Base-by-base conservation (phyloP, 2,888 invertebrate genomes). In the Acanthosepion esculentum region DNA sequence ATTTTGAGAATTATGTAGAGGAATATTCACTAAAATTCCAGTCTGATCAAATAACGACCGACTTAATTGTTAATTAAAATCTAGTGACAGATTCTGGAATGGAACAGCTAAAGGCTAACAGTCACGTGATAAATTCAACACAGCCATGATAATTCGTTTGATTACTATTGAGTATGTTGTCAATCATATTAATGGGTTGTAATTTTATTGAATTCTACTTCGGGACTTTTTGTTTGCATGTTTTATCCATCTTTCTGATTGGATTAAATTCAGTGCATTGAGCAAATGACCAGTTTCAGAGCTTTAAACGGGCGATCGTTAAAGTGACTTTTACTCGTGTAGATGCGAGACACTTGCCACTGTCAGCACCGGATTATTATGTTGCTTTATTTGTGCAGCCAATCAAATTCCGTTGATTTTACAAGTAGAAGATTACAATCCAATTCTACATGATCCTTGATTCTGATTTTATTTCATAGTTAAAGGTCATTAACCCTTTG, bases 131-230 rank as follows among this genome's bases (percentile, higher is more conserved):
- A 78, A 33, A n/a, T 78, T 78, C 12, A 78, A 12, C n/a, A 33
- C 23, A n/a, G 78, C 78, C 78, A 78, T 78, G n/a, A 33, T 78
- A 33, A 15, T 78, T 78, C n/a, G 78, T 78, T 78, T 78, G 78
- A 78, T 78, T 78, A 78, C 78, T 33, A 78, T 78, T 78, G 78
- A 78, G 78, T 78, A 33, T 78, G 78, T 78, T 78, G 78, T 78
- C 78, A 78, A 78, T 78, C n/a, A 78, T 78, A n/a, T 78, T 78
- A 78, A 78, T 78, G 78, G 78, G n/a, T n/a, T n/a, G 78, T 78
- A 78, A 78, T 78, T 78, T 78, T 78, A 78, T 78, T 78, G 15
- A n/a, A 78, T 78, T 78, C n/a, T n/a, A 78, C 78, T 78, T 12
- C 78, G 33, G n/a, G n/a, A 5, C 78, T n/a, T 78, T 78, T 78